phyloP scores from a whole-genome alignment of 2,113 vertebrate genomes.

The Melanocharis versteri region DNA sequence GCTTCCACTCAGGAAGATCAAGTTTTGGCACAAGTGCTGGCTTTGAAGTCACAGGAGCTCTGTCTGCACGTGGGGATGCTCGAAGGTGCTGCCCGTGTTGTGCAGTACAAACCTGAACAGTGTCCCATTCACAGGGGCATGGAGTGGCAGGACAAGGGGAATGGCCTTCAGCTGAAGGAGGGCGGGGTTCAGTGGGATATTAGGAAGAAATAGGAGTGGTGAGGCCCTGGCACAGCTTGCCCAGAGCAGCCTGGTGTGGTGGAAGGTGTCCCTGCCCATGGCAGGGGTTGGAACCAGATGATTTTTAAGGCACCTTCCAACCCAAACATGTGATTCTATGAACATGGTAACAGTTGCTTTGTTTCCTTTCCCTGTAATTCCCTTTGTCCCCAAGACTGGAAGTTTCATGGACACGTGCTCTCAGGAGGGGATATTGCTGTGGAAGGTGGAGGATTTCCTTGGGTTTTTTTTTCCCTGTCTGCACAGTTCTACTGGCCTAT shows the following conservation, averaged over 20 bases:
- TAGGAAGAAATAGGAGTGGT: neutral
- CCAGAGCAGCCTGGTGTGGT: neutral
- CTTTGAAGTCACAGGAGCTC: neutral
- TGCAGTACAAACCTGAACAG: neutral
- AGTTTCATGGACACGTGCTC: neutral
- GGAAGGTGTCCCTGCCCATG: neutral
- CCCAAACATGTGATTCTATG: neutral
- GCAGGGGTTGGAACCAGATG: neutral
- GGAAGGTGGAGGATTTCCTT: neutral
- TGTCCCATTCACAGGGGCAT: neutral
- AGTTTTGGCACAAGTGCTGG: neutral
- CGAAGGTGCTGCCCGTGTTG: accelerated
- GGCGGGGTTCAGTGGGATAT: neutral
- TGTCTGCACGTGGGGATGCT: neutral
- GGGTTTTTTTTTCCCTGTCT: accelerated
- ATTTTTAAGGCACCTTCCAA: neutral
- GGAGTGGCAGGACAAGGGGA: neutral
- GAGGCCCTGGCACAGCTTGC: neutral
- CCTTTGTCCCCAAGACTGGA: neutral
- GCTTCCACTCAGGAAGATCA: neutral
- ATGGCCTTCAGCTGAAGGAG: neutral
- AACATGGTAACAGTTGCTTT: neutral
- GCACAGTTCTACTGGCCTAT: neutral
- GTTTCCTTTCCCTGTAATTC: neutral
- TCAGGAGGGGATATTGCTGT: neutral